Base-by-base conservation (phyloP, 1,140 invertebrate genomes). In the Ceratina japonica region DNA sequence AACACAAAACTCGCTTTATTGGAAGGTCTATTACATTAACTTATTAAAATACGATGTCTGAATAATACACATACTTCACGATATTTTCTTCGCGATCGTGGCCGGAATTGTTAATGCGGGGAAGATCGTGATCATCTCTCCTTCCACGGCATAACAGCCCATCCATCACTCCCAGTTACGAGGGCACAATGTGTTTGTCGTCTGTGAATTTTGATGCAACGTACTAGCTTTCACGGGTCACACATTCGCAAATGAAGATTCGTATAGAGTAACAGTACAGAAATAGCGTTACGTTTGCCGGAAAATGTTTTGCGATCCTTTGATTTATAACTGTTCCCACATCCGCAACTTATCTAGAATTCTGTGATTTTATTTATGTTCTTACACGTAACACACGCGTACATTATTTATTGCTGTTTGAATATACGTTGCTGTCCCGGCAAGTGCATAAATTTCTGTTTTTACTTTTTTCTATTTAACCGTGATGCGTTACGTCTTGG, bases 151-250 rank as follows among this genome's bases (percentile, higher is more conserved):
- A 31, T 22, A 78, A 64, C 58, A 62, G 61, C 31, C 56, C 75
- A 84, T 86, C 70, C 61, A 86, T 83, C 84, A 86, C 49, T 24
- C 49, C 76, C 51, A 72, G 86, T 86, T 79, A 72, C 69, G 69
- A 64, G 65, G 58, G 76, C 73, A 72, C 70, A 54, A 62, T 68
- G 69, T 52, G 65, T 71, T 73, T 68, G 82, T 81, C 68, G 71
- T 81, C 71, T 51, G 59, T 44, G 37, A 51, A 71, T 58, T 44
- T 56, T 31, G 56, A 31, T 37, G 49, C 58, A 80, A 80, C 27
- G 4, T 31, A 31, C 27, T 31, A 31, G 27, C 61, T 22, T 69
- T 54, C 58, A 7, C 51, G 44, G 72, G 37, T 70, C 61, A 71
- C 20, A 51, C 49, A 54, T 22, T 56, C 15, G 54, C 13, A 7